Evolutionary conservation across 2,888 invertebrate genomes (phyloP).

Genomic region (Apomyelois bistriatella): DNA sequence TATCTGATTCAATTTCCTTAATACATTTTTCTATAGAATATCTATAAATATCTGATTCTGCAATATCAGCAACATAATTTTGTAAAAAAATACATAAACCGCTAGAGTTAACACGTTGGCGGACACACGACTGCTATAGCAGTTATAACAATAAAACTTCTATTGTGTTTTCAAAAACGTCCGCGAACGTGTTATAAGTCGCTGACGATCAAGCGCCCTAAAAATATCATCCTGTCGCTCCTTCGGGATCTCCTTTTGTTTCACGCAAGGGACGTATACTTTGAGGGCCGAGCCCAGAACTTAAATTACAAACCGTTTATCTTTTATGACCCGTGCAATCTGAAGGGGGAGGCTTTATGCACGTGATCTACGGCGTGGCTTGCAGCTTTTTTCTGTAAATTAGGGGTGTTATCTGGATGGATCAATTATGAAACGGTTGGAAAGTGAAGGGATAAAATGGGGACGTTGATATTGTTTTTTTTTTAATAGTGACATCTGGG

Average conservation of each 20-base stretch:
- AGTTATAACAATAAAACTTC: no score
- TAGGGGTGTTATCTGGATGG: conserved; percentile 18
- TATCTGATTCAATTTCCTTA: no score
- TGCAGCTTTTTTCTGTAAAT: conserved; percentile 30
- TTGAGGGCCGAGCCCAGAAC: conserved; percentile 35
- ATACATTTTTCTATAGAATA: no score
- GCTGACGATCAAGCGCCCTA: conserved; percentile 15
- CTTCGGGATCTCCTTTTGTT: conserved; percentile 30
- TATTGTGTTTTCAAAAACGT: not conserved
- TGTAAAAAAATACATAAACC: no score
- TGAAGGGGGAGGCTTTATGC: conserved; percentile 42
- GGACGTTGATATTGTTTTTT: not conserved
- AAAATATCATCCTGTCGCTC: conserved; percentile 20
- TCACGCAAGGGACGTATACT: conserved; percentile 45
- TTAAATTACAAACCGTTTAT: conserved; percentile 64
- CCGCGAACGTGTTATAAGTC: not conserved
- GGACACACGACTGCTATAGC: no score
- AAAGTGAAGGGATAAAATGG: not conserved
- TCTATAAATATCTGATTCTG: no score
- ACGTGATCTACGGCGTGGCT: conserved; percentile 47
- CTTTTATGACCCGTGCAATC: conserved; percentile 69
- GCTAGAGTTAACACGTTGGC: no score
- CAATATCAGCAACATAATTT: no score
- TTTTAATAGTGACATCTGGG: not conserved
- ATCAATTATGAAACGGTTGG: conserved; percentile 19